A percentile compares a stretch with the other conserved stretches of the same genome.
Evolutionary conservation across 2,888 invertebrate species (phyloP).

Genomic region (Lysandra bellargus): DNA sequence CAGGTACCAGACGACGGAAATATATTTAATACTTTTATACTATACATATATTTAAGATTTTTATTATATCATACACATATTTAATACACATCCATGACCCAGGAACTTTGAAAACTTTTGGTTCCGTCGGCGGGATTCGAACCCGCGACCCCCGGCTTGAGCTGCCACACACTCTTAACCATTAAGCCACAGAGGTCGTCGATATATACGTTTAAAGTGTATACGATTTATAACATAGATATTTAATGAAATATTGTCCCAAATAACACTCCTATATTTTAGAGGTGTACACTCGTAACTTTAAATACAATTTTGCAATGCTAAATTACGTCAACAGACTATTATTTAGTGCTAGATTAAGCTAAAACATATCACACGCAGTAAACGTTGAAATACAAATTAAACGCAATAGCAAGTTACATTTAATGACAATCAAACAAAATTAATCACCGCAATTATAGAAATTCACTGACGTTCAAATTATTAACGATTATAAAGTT

Average conservation of each 20-base stretch:
- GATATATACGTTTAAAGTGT: not conserved
- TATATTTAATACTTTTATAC: too few species aligned
- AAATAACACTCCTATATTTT: not conserved
- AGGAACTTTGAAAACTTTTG: too few species aligned
- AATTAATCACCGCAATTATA: not conserved
- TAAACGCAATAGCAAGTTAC: not conserved
- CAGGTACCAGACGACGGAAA: too few species aligned
- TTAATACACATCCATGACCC: too few species aligned
- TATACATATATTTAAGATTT: too few species aligned
- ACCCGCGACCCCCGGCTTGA: too few species aligned
- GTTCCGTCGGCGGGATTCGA: too few species aligned
- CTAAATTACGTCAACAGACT: not conserved
- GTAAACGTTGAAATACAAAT: slow-evolving; percentile 6
- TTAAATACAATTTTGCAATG: slow-evolving; percentile 4
- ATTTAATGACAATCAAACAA: slow-evolving; percentile 3
- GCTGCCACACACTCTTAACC: too few species aligned
- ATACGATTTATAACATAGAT: not conserved
- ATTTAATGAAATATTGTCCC: slow-evolving; percentile 4
- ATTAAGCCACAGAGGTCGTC: too few species aligned
- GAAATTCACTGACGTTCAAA: not conserved
- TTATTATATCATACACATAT: too few species aligned
- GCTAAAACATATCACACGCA: slow-evolving; percentile 6
- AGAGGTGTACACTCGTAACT: not conserved
- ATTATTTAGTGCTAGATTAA: not conserved
- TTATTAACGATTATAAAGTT: slow-evolving; percentile 17